phyloP scores from a whole-genome alignment of 2,113 vertebrate genomes.

The Neodon shergylaensis region DNA sequence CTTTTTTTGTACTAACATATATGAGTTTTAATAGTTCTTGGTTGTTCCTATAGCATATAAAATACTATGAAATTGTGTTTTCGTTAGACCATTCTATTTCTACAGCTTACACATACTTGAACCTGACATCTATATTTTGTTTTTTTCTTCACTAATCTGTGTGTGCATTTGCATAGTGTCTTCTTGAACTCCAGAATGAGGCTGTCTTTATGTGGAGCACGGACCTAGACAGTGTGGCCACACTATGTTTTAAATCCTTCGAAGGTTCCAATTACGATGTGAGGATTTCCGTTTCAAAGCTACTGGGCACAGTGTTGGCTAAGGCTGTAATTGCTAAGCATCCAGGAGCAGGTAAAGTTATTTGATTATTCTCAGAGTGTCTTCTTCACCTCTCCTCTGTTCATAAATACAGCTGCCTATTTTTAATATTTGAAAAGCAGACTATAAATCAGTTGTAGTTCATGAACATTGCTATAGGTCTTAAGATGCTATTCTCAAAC shows the following conservation, averaged over 20 bases:
- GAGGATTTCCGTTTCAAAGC: conserved; percentile 90
- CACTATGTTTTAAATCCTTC: conserved; percentile 95
- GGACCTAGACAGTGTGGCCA: conserved; percentile 93
- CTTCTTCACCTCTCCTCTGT: conserved; percentile 30
- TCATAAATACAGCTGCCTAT: conserved; percentile 22
- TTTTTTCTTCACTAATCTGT: conserved; percentile 67
- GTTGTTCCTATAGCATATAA: conserved; percentile 18
- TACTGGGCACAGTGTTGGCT: conserved; percentile 93
- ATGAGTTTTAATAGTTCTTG: conserved; percentile 54
- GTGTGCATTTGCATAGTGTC: conserved; percentile 87
- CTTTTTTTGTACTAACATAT: not conserved
- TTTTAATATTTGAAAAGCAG: conserved; percentile 22
- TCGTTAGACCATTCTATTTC: conserved; percentile 62
- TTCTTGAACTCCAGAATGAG: conserved; percentile 95
- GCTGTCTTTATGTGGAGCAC: conserved; percentile 94
- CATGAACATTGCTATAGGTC: not conserved
- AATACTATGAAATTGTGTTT: conserved; percentile 29
- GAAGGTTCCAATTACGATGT: conserved; percentile 95
- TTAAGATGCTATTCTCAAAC: conserved; percentile 19
- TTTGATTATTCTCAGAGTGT: conserved; percentile 66
- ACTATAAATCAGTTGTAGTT: conserved; percentile 12
- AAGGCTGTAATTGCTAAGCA: conserved; percentile 87
- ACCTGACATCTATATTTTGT: conserved; percentile 34
- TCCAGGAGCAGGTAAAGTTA: conserved; percentile 86
- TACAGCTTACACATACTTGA: not conserved